Evolutionary conservation across 23 tunicate species (phyloP), one percentile per base, ranked within the genome.

Genomic region (Trididemnum nubilum): DNA sequence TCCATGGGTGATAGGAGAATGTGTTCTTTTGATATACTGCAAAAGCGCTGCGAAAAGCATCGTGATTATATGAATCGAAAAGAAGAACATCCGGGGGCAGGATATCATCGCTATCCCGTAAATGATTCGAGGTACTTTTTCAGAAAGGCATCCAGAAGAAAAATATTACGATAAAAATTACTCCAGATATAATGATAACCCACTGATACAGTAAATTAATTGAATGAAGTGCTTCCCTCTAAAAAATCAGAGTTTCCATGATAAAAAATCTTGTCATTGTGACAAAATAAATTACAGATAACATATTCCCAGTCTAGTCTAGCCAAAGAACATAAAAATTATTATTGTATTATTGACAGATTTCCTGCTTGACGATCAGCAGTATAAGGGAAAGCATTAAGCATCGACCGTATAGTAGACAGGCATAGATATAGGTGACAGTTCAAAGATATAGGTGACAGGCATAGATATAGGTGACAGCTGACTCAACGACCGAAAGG

Each of bases 111-210:
- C 7, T 31, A 9, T 67, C 74, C 74, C 22, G 38, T 31, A 5
- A 12, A 3, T 15, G 38, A 5, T 4, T 24, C 12, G 15, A 15
- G 23, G 7, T n/a, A n/a, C n/a, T n/a, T n/a, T n/a, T n/a, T n/a
- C n/a, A n/a, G 33, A 67, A 12, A 32, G 7, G 3, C 74, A 30
- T 31, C 38, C 38, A 15, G 7, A 5, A 24, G 38, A 33, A 5
- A 67, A 67, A 24, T 67, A 31, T 33, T 67, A 67, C 38, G 74
- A 67, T 7, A 67, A 73, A 73, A 37, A 18, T 26, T 23, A 73
- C 59, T 24, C 79, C 31, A 23, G 33, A 7, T 73, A 73, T 39
- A 5, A 37, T 22, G 79, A 73, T 4, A 73, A 73, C 19, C 59
- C 7, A 40, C 9, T 9, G 26, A 9, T 36, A 2, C 44, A 21